phyloP scores from a whole-genome alignment of 2,797 vertebrate species.

The Macrochelys suwanniensis region DNA sequence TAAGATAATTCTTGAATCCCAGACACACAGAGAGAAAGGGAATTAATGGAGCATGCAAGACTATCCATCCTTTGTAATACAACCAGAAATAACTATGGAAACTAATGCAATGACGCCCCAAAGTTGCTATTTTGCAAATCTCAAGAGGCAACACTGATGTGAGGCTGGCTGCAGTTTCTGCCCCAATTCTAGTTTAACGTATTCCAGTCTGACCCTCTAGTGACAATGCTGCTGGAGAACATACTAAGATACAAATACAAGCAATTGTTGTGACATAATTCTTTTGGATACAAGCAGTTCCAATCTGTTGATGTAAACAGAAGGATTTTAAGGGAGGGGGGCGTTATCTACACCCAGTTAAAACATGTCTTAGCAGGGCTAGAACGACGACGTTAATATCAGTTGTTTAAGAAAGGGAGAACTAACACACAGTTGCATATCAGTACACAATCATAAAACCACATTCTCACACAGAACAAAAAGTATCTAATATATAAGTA shows the following conservation, averaged over 20 bases:
- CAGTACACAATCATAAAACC: background rate
- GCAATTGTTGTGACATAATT: conserved; percentile 64
- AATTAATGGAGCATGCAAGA: conserved; percentile 35
- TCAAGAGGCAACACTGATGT: conserved; percentile 60
- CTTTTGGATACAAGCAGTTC: conserved; percentile 62
- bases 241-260: conserved; percentile 47
- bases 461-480: background rate
- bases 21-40: background rate
- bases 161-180: conserved; percentile 62
- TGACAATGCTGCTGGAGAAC: conserved; percentile 41
- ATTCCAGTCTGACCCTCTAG: conserved; percentile 57
- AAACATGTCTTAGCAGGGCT: background rate
- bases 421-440: background rate
- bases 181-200: conserved; percentile 66
- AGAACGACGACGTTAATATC: background rate
- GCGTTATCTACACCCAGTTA: conserved; percentile 35
- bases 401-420: background rate
- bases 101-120: conserved; percentile 28
- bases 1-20: conserved; percentile 2
- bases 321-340: conserved; percentile 8
- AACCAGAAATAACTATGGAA: conserved; percentile 17
- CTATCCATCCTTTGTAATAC: conserved; percentile 44
- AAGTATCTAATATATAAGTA: background rate
- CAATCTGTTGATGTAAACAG: conserved; percentile 67
- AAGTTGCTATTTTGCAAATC: conserved; percentile 50